These are phyloP conservation scores for Pica pica DNA, from an alignment of 2,113 vertebrate species.

Conservation along the genomic window DNA sequence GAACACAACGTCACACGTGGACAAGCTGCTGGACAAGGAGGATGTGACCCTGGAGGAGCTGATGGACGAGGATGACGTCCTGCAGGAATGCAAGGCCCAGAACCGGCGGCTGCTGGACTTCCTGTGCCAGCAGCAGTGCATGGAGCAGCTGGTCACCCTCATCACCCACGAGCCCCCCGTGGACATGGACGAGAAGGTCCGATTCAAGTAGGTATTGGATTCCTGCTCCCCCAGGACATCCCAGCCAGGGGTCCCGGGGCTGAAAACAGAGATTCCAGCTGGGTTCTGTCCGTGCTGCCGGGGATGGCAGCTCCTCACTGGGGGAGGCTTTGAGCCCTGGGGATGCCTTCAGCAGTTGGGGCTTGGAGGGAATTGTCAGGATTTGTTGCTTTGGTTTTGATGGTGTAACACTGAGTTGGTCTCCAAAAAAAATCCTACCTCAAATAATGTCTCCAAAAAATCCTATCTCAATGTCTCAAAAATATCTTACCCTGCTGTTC, in stretches of 20 bases:
- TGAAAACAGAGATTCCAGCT: accelerated
- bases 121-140: constrained; percentile 89
- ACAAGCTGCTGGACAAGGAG: constrained; percentile 94
- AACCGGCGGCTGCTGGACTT: constrained; percentile 92
- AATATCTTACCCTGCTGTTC: not conserved
- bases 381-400: not conserved
- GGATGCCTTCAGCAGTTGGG: accelerated
- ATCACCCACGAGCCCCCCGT: constrained; percentile 89
- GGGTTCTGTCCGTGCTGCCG: accelerated
- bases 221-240: not conserved
- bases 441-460: not conserved
- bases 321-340: accelerated
- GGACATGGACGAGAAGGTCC: constrained; percentile 92
- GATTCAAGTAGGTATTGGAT: constrained; percentile 87
- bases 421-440: not conserved
- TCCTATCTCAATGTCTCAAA: not conserved
- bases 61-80: constrained; percentile 94
- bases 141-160: constrained; percentile 91
- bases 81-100: constrained; percentile 97
- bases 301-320: accelerated
- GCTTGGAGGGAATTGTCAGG: accelerated
- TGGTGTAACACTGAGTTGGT: not conserved
- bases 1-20: constrained; percentile 91
- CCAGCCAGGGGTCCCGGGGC: not conserved
- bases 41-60: constrained; percentile 89